Evolutionary conservation across 2,113 vertebrate species (phyloP).

Genomic region (Saiga tatarica): DNA sequence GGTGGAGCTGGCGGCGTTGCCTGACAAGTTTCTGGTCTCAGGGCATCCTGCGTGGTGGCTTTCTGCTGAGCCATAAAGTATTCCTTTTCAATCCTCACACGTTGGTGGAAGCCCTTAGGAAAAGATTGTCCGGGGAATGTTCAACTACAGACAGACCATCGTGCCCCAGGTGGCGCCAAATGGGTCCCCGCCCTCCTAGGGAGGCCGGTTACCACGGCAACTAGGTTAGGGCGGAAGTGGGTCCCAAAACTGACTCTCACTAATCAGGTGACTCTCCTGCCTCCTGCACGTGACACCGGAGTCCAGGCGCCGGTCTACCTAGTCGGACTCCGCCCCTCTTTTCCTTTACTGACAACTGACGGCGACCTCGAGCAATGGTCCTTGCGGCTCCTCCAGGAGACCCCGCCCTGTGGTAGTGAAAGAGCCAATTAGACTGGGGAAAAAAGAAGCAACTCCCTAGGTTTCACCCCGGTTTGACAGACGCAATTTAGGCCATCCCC

Average conservation of each 20-base stretch:
- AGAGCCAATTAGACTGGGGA: conserved; percentile 59
- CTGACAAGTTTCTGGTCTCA: neutral
- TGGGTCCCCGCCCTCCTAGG: neutral
- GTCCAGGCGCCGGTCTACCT: neutral
- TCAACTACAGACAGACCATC: neutral
- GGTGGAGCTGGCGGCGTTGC: neutral
- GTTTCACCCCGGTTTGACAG: conserved; percentile 53
- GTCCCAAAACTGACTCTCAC: neutral
- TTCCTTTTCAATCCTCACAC: neutral
- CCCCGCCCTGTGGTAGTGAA: neutral
- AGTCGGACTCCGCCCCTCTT: conserved; percentile 8
- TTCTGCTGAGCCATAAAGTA: neutral
- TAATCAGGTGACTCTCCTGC: conserved; percentile 67
- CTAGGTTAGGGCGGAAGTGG: conserved; percentile 73
- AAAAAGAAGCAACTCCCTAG: conserved; percentile 49
- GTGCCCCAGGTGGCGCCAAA: neutral
- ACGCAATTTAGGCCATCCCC: conserved; percentile 62
- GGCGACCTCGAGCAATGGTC: conserved; percentile 36
- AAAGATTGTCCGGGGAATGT: neutral
- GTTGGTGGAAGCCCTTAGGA: neutral
- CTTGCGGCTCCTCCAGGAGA: neutral
- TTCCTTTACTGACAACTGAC: conserved; percentile 49
- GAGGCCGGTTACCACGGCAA: conserved; percentile 55
- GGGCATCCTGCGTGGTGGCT: neutral
- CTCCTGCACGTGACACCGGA: conserved; percentile 66